Conservation (phyloP, 2,113 vertebrate species). For the Geococcyx californianus region DNA sequence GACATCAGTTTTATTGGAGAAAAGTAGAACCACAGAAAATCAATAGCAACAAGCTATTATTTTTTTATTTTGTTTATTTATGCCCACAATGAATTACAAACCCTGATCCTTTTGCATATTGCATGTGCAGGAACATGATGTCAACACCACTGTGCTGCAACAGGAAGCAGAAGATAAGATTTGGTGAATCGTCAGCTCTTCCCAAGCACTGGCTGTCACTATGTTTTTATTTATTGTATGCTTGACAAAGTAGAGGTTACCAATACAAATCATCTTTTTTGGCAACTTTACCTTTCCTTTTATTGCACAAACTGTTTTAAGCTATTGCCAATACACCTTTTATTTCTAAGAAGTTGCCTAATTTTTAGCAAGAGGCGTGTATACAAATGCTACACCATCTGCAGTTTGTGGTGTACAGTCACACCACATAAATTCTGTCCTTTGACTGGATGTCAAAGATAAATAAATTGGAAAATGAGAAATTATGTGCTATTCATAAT, state of each 20-base stretch:
- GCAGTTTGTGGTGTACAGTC: neutral
- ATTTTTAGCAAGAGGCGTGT: neutral
- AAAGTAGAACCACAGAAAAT: neutral
- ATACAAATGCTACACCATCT: neutral
- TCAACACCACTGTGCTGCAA: slow-evolving; percentile 22
- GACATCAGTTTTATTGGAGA: neutral
- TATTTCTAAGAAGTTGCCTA: neutral
- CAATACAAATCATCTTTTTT: neutral
- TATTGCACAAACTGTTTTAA: neutral
- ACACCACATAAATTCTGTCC: neutral
- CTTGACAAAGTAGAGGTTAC: neutral
- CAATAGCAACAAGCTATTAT: neutral
- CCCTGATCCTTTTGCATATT: neutral
- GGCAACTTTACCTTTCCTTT: neutral
- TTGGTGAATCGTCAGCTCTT: slow-evolving; percentile 41
- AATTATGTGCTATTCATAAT: neutral
- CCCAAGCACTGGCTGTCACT: neutral
- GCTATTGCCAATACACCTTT: neutral
- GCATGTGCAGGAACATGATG: slow-evolving; percentile 53
- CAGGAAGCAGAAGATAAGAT: slow-evolving; percentile 54
- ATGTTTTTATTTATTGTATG: slow-evolving; percentile 1
- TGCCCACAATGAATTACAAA: neutral
- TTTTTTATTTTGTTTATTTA: neutral
- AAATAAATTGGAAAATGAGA: slow-evolving; percentile 4
- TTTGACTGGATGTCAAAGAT: neutral